Conservation (phyloP, 2,113 vertebrate genomes). For the Dromiciops gliroides region DNA sequence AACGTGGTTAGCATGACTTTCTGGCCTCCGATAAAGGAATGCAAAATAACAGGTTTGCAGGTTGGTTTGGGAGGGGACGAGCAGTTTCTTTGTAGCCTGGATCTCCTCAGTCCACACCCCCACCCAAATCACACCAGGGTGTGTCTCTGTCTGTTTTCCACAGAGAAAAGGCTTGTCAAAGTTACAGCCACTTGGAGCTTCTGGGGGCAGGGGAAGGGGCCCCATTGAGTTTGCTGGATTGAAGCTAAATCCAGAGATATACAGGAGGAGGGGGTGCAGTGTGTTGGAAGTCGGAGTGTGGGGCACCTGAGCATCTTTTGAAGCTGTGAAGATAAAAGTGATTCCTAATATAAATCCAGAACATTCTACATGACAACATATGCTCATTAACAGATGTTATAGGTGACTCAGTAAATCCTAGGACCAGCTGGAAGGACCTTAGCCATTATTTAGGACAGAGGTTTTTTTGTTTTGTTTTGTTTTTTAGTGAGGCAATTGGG, state of each 20-base stretch:
- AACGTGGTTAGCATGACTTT: background rate
- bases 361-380: background rate
- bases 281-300: background rate
- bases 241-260: background rate
- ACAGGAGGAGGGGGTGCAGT: background rate
- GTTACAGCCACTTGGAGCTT: background rate
- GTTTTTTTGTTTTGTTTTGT: no score
- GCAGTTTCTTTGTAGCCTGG: background rate
- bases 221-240: background rate
- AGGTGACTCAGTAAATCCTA: background rate
- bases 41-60: background rate
- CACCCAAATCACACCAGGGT: background rate
- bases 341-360: background rate
- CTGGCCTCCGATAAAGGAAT: background rate
- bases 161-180: background rate
- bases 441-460: background rate
- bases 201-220: background rate
- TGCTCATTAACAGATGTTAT: background rate
- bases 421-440: background rate
- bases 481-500: no score
- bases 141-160: background rate
- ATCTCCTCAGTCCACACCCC: background rate
- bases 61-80: background rate
- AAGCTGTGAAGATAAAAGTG: background rate
- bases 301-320: background rate